phyloP scores from a whole-genome alignment of 2,888 invertebrate species.

The Prosopocoilus inquinatus region DNA sequence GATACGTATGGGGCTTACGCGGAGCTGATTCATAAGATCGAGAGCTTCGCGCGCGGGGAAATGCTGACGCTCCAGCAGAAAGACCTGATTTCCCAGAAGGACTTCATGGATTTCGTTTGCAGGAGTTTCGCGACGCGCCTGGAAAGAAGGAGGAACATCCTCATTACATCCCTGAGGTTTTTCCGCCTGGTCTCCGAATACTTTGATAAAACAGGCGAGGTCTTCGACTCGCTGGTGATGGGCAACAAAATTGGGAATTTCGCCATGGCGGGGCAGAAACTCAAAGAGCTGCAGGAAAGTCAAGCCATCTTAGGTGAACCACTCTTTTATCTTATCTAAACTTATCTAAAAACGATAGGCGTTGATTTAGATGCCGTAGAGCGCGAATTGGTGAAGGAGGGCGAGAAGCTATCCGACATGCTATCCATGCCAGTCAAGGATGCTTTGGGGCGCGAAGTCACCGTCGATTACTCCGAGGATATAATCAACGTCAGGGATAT shows the following conservation, averaged over 20 bases:
- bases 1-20: slow-evolving; percentile 79
- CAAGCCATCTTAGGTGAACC: slow-evolving; percentile 60
- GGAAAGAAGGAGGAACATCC: slow-evolving; percentile 69
- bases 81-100: slow-evolving; percentile 69
- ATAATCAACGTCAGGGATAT: slow-evolving; percentile 71
- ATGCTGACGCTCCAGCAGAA: slow-evolving; percentile 49
- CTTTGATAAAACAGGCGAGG: slow-evolving; percentile 65
- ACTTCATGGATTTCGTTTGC: slow-evolving; percentile 81
- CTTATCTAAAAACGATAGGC: background rate
- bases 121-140: slow-evolving; percentile 73
- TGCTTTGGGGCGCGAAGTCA: slow-evolving; percentile 68
- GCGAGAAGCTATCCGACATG: slow-evolving; percentile 74
- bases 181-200: slow-evolving; percentile 74
- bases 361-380: slow-evolving; percentile 62
- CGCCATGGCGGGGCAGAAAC: slow-evolving; percentile 56
- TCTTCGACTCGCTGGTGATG: slow-evolving; percentile 66
- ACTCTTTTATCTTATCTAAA: background rate
- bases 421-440: slow-evolving; percentile 77
- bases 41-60: slow-evolving; percentile 55
- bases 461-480: slow-evolving; percentile 69
- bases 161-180: slow-evolving; percentile 73
- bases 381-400: slow-evolving; percentile 67
- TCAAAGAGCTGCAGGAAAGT: slow-evolving; percentile 60
- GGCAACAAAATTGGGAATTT: slow-evolving; percentile 59
- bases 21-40: slow-evolving; percentile 71